Base-by-base conservation (phyloP, 2,888 invertebrate species). In the Drosophila peninsularis region DNA sequence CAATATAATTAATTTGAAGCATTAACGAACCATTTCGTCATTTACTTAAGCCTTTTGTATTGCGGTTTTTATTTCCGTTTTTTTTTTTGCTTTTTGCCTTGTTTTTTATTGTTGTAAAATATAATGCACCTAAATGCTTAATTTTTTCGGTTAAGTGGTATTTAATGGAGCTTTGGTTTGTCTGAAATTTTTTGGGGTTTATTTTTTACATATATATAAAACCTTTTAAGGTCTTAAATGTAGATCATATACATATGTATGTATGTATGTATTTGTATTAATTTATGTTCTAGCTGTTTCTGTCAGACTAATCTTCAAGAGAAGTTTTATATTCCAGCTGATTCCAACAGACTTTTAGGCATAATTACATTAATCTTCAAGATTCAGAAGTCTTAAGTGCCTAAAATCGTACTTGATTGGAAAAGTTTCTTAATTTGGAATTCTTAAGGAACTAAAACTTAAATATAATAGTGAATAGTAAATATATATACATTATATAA, bases 11-110 rank as follows among this genome's bases (percentile, higher is more conserved):
- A 83, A 83, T 82, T 84, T 62, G 68, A 73, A 71, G 58, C 79
- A 84, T 87, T 82, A 83, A 83, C 82, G 85, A 84, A 84, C 79
- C 79, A 73, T 87, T 87, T 84, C 78, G 74, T 65, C 73, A 75
- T 80, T 83, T 73, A 75, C 78, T 74, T 63, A 56, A 63, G 64
- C 45, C 56, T 63, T 69, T 78, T 62, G 52, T 61, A 45, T 45
- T 66, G 64, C 62, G 83, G 78, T 71, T 66, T 54, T 52, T 45
- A 37, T 30, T 44, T 50, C 42, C 42, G 30, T 44, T 19, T 41
- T 52, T 41, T 30, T 30, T 30, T 47, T 41, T 52, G 41, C 19
- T 10, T 10, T 47, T 30, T 7, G 60, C 13, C 5, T 41, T 19
- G 41, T 55, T 17, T 19, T 47, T 54, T 30, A 10, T 41, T 14